phyloP scores from a whole-genome alignment of 2,888 invertebrate species.

The Doris montereyensis region DNA sequence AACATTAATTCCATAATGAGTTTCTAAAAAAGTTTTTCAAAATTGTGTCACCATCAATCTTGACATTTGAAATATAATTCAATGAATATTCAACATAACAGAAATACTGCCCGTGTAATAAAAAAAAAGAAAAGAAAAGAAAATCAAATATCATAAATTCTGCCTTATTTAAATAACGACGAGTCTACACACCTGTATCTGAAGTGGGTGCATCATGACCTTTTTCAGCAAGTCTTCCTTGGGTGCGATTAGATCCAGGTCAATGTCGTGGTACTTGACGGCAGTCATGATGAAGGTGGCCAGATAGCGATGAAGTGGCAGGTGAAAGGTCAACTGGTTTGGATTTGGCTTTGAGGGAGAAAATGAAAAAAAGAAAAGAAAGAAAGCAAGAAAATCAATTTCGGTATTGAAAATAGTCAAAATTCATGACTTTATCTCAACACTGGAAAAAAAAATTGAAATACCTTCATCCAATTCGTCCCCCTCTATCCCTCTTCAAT shows the following conservation, averaged over 20 bases:
- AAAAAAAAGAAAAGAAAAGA: no score
- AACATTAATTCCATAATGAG: no score
- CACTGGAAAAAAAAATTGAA: no score
- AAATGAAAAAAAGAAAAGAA: no score
- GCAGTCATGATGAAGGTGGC: constrained; percentile 87
- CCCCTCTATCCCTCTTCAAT: no score
- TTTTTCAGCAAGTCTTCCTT: constrained; percentile 82
- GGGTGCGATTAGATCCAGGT: constrained; percentile 86
- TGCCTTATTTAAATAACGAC: background rate
- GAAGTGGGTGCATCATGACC: constrained; percentile 91
- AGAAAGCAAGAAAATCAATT: no score
- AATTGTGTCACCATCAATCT: background rate
- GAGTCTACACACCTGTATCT: constrained; percentile 86
- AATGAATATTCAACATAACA: background rate
- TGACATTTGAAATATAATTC: background rate
- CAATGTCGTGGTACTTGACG: constrained; percentile 79
- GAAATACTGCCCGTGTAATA: background rate
- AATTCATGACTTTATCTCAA: no score
- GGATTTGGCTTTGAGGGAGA: constrained; percentile 68
- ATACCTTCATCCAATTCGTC: no score
- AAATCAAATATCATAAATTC: background rate
- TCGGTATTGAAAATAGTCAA: no score
- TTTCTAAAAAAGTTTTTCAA: no score
- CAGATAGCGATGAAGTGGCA: constrained; percentile 95
- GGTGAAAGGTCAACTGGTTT: constrained; percentile 92